Evolutionary conservation across 2,113 vertebrate genomes (phyloP).

Genomic region (Corynorhinus townsendii): DNA sequence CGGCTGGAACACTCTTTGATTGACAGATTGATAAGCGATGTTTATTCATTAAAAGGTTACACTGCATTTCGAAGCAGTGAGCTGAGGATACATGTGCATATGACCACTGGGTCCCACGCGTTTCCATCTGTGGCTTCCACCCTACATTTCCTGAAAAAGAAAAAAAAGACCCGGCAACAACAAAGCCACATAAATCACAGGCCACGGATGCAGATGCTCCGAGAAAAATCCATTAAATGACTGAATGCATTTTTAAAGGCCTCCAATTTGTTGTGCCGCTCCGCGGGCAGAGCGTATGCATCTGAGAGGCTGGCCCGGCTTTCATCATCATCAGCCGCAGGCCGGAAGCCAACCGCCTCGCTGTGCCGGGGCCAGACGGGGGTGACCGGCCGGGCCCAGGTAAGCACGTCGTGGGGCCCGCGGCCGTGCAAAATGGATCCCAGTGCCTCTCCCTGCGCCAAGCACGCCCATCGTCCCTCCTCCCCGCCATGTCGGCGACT

Average conservation of each 20-base stretch:
- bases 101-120: background rate
- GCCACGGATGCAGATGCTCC: background rate
- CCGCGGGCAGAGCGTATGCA: background rate
- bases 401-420: rapidly evolving
- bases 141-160: background rate
- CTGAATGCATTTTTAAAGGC: conserved; percentile 3
- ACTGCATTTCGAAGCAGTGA: background rate
- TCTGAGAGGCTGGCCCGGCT: background rate
- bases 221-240: conserved; percentile 31
- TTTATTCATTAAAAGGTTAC: conserved; percentile 45
- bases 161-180: background rate
- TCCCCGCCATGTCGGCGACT: too few relatives aligned
- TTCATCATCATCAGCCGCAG: background rate
- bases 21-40: conserved; percentile 22
- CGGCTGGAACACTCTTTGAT: conserved; percentile 2
- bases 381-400: too few relatives aligned
- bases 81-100: background rate
- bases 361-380: too few relatives aligned
- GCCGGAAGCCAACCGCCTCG: background rate
- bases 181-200: background rate
- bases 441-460: too few relatives aligned
- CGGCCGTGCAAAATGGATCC: too few relatives aligned
- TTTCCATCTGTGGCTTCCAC: background rate
- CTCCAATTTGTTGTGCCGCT: background rate
- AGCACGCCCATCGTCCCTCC: too few relatives aligned